Evolutionary conservation across 2,113 vertebrate genomes (phyloP).

Genomic region (Ptilorrhoa leucosticta): DNA sequence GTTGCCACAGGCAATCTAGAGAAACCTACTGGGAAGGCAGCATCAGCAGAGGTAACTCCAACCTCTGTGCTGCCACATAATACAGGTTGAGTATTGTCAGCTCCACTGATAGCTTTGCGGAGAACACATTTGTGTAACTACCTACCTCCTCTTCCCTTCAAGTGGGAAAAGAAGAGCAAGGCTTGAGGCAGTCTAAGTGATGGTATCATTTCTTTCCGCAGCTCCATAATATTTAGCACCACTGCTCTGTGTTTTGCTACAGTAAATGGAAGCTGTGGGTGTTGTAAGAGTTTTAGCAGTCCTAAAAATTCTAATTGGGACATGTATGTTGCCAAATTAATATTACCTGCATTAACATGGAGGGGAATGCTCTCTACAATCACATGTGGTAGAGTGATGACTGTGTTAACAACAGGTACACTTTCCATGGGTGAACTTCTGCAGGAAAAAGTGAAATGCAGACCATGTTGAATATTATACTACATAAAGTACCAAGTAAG

Average conservation of each 20-base stretch:
- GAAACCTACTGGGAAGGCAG: background rate
- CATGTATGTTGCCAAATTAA: background rate
- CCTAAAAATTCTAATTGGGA: background rate
- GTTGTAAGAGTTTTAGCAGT: background rate
- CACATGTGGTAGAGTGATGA: conserved; percentile 87
- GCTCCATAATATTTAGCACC: background rate
- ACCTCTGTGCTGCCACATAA: background rate
- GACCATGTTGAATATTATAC: background rate
- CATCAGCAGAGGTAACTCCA: background rate
- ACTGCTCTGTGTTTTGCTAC: background rate
- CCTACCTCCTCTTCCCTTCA: background rate
- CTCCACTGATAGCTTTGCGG: background rate
- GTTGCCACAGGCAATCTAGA: background rate
- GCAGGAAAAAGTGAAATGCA: background rate
- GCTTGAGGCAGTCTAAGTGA: background rate
- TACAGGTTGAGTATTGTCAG: background rate
- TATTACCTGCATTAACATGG: conserved; percentile 89
- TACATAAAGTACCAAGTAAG: background rate
- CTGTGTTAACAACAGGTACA: conserved; percentile 81
- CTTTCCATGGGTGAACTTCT: conserved; percentile 79
- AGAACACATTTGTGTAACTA: background rate
- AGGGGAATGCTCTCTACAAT: conserved; percentile 89
- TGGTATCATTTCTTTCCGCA: background rate
- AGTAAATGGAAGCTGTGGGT: background rate
- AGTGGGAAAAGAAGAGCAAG: background rate